A percentile compares a stretch with the other conserved stretches of the same genome.
These are phyloP conservation scores for Hafferia zeledoni DNA, from an alignment of 2,797 vertebrate species.

Conservation along the genomic window DNA sequence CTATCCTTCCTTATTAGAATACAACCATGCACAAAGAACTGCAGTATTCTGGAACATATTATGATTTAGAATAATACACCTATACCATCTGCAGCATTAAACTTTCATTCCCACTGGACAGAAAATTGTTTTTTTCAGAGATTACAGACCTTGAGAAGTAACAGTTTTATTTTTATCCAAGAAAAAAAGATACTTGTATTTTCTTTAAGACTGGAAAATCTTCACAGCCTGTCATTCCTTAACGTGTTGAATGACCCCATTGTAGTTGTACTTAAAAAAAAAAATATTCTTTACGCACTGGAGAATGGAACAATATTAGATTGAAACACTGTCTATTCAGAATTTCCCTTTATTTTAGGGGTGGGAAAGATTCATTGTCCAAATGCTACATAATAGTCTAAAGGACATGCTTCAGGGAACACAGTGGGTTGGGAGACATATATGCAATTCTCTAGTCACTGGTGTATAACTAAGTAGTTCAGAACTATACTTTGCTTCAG, in stretches of 20 bases:
- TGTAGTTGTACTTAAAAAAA: conserved; percentile 15
- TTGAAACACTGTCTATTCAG: conserved; percentile 77
- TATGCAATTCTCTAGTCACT: conserved; percentile 72
- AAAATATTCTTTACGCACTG: conserved; percentile 28
- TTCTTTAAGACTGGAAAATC: conserved; percentile 29
- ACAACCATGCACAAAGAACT: not conserved
- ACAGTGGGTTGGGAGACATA: conserved; percentile 62
- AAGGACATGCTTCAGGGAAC: conserved; percentile 78
- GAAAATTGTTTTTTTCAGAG: conserved; percentile 30
- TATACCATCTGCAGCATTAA: conserved; percentile 2
- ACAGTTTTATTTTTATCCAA: conserved; percentile 10
- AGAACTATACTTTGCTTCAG: conserved; percentile 73
- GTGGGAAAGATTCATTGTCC: conserved; percentile 69
- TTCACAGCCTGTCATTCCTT: conserved; percentile 24
- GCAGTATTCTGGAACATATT: not conserved
- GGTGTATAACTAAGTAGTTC: conserved; percentile 79
- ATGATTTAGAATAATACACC: conserved; percentile 1
- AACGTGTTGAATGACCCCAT: conserved; percentile 12
- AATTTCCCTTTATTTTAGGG: conserved; percentile 73
- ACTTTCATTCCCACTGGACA: conserved; percentile 2
- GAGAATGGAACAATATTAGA: conserved; percentile 73
- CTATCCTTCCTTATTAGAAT: not conserved
- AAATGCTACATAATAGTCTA: conserved; percentile 72
- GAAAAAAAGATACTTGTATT: not conserved
- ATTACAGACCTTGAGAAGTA: conserved; percentile 5